These are phyloP conservation scores for Drosophila borborema DNA, from an alignment of 2,888 invertebrate species.

Conservation along the genomic window DNA sequence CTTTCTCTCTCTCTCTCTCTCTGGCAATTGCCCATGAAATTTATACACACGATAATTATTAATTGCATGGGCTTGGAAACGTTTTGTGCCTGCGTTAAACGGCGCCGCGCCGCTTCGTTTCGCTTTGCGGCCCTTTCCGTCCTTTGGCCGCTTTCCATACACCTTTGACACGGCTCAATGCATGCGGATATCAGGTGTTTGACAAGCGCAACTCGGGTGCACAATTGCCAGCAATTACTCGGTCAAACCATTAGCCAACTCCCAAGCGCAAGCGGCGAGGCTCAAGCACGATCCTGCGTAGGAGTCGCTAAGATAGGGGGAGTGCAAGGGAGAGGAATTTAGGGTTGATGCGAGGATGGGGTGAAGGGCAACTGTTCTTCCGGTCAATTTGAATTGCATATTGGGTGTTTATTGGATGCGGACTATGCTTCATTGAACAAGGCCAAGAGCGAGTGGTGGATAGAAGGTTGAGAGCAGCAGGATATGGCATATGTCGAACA, in stretches of 20 bases:
- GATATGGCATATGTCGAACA: constrained; percentile 26
- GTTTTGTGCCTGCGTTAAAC: constrained; percentile 33
- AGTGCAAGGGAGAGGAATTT: background rate
- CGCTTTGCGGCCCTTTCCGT: constrained; percentile 4
- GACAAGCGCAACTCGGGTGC: constrained; percentile 55
- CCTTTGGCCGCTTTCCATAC: constrained; percentile 67
- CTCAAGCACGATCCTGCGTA: constrained; percentile 2
- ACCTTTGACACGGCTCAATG: constrained; percentile 82
- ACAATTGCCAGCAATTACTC: constrained; percentile 57
- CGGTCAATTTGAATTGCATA: constrained; percentile 78
- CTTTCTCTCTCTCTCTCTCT: background rate
- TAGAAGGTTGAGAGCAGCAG: background rate
- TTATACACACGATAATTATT: constrained; percentile 76
- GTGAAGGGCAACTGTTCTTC: constrained; percentile 49
- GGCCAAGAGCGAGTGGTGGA: background rate
- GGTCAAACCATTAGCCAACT: constrained; percentile 25
- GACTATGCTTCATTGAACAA: constrained; percentile 70
- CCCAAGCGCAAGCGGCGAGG: background rate
- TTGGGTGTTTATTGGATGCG: constrained; percentile 76
- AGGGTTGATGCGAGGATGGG: background rate
- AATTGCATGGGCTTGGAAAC: constrained; percentile 63
- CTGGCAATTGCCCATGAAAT: constrained; percentile 83
- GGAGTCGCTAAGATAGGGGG: constrained; percentile 21
- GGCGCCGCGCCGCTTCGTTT: constrained; percentile 23
- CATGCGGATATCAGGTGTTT: constrained; percentile 82